These are phyloP conservation scores for Mareca strepera DNA, from an alignment of 2,797 vertebrate species.

Conservation along the genomic window DNA sequence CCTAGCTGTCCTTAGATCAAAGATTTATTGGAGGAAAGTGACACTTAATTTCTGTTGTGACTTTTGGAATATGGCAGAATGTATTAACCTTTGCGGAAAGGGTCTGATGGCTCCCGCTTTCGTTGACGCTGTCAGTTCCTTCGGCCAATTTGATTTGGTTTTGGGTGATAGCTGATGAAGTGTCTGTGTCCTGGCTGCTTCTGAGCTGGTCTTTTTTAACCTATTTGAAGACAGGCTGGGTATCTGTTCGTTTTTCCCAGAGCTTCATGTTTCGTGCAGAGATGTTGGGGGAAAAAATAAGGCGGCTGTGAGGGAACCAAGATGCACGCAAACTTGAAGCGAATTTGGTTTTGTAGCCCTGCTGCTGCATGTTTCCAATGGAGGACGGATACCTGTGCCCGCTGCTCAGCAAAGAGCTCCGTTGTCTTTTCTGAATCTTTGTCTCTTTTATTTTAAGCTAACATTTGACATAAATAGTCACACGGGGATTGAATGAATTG, in stretches of 20 bases:
- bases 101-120: not conserved
- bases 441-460: not conserved
- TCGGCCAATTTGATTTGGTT: not conserved
- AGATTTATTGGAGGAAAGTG: not conserved
- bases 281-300: too few relatives aligned
- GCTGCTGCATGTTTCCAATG: not conserved
- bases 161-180: not conserved
- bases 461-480: not conserved
- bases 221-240: not conserved
- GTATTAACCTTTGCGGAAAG: not conserved
- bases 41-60: not conserved
- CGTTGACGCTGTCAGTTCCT: not conserved
- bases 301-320: not conserved
- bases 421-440: not conserved
- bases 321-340: not conserved
- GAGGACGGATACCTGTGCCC: not conserved
- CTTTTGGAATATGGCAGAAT: not conserved
- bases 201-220: not conserved
- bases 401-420: not conserved
- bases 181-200: not conserved
- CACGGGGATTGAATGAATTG: not conserved
- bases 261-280: not conserved
- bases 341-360: not conserved
- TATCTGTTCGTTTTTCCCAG: not conserved
- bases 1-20: not conserved